These are phyloP conservation scores for Avahi laniger DNA, from an alignment of 2,797 vertebrate species.

Conservation along the genomic window DNA sequence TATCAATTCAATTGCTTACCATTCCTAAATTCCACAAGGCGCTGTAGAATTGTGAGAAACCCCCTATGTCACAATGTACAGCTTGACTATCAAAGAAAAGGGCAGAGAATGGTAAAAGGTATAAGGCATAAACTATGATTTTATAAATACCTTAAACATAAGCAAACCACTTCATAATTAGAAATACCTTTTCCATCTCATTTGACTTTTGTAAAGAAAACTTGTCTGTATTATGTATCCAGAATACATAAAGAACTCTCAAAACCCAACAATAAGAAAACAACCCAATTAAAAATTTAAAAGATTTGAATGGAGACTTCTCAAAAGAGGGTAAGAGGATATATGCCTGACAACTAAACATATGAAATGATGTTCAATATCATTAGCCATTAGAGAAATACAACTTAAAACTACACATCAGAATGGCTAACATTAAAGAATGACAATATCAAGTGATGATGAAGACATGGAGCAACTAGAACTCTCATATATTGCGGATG, in stretches of 20 bases:
- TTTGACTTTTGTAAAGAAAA: conserved; percentile 8
- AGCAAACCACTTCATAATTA: not conserved
- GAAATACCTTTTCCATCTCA: not conserved
- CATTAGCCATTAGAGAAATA: not conserved
- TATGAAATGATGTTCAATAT: not conserved
- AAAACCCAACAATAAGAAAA: not conserved
- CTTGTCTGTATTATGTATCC: not conserved
- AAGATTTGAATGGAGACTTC: not conserved
- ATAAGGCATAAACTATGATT: not conserved
- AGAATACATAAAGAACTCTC: not conserved
- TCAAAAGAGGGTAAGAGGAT: not conserved
- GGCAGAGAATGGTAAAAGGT: not conserved
- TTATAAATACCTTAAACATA: conserved; percentile 9
- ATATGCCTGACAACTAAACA: not conserved
- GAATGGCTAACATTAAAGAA: not conserved
- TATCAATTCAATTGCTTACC: not conserved
- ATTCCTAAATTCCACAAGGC: not conserved
- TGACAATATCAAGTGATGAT: not conserved
- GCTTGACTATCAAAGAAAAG: not conserved
- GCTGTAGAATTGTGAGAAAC: not conserved
- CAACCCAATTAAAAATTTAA: not conserved
- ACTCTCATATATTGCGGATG: not conserved
- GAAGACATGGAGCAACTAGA: not conserved
- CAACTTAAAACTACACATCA: not conserved
- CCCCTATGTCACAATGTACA: not conserved